phyloP scores from a whole-genome alignment of 2,888 invertebrate genomes.

The Agrilus mali region DNA sequence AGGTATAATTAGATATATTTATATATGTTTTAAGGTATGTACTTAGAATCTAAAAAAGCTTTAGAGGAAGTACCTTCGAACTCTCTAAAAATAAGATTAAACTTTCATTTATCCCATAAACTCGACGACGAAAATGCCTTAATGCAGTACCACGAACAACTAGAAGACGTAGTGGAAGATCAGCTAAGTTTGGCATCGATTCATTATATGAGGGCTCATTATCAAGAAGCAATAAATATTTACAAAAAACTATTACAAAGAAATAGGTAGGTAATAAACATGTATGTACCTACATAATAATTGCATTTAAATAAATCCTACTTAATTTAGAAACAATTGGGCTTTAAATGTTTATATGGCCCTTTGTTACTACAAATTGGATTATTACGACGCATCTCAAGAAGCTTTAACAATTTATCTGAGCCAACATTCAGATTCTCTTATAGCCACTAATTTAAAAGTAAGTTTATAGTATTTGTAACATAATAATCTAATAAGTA shows the following conservation, averaged over 20 bases:
- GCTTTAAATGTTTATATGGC: constrained; percentile 96
- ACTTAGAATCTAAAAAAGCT: constrained; percentile 55
- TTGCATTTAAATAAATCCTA: background rate
- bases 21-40: constrained; percentile 49
- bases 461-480: constrained; percentile 31
- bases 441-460: constrained; percentile 89
- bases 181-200: constrained; percentile 92
- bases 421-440: constrained; percentile 83
- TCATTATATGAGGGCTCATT: constrained; percentile 91
- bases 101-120: constrained; percentile 91
- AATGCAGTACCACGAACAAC: constrained; percentile 69
- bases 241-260: constrained; percentile 88
- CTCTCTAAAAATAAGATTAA: constrained; percentile 58
- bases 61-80: constrained; percentile 47
- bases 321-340: constrained; percentile 59
- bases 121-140: constrained; percentile 76
- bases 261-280: constrained; percentile 53
- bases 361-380: constrained; percentile 94
- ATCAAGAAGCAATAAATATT: constrained; percentile 97
- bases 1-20: background rate
- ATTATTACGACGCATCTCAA: constrained; percentile 96
- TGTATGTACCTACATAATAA: background rate
- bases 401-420: constrained; percentile 92
- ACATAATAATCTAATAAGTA: background rate
- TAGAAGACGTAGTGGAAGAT: constrained; percentile 85